These are phyloP conservation scores for Microcebus ravelobensis DNA, from an alignment of 2,113 vertebrate species.

Conservation along the genomic window DNA sequence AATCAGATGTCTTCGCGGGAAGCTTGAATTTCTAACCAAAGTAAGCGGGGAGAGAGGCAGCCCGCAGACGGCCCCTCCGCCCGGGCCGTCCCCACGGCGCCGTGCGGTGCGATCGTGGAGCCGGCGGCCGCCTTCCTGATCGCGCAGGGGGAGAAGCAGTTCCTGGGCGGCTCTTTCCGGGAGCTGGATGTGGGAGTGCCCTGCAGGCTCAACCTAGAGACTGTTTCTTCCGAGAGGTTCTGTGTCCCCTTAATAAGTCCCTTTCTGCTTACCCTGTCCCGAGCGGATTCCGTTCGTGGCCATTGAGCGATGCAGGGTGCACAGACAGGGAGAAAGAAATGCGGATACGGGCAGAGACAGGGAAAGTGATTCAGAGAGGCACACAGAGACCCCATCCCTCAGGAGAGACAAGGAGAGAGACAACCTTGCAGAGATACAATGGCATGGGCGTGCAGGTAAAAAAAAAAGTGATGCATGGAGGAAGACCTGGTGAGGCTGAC, in stretches of 20 bases:
- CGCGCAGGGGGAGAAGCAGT: neutral
- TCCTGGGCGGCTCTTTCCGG: neutral
- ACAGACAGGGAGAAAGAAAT: neutral
- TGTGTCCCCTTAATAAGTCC: neutral
- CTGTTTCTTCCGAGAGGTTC: neutral
- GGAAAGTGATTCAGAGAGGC: neutral
- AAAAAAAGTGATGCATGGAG: neutral
- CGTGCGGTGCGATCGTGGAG: neutral
- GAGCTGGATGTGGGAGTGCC: neutral
- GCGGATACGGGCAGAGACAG: neutral
- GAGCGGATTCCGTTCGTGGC: neutral
- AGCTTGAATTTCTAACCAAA: conserved; percentile 49
- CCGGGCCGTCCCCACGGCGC: rapidly evolving
- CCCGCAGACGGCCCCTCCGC: neutral
- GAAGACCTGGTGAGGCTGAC: neutral
- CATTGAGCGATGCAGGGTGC: neutral
- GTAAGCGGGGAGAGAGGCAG: rapidly evolving
- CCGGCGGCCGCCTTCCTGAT: neutral
- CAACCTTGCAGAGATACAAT: neutral
- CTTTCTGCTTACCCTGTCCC: neutral
- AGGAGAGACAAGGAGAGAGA: neutral
- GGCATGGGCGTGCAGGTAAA: neutral
- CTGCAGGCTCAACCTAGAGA: neutral
- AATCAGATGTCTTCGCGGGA: conserved; percentile 53
- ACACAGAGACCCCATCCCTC: neutral